These are phyloP conservation scores for Cynopterus sphinx DNA, from an alignment of 2,797 vertebrate species.

Conservation along the genomic window DNA sequence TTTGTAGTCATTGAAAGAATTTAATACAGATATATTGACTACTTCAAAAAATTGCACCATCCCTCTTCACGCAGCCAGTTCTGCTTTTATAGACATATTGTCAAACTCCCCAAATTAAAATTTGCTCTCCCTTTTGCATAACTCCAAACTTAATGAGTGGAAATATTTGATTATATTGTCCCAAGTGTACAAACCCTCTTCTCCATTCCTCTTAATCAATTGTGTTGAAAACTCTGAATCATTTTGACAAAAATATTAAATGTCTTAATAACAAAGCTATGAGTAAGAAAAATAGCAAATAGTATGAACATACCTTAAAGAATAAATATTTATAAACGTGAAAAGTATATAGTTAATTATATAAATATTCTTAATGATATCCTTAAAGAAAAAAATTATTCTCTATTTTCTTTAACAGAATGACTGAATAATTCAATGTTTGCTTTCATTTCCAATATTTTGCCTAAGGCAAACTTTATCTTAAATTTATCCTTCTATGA, in stretches of 20 bases:
- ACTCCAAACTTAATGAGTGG: neutral
- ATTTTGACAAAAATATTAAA: neutral
- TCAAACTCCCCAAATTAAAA: neutral
- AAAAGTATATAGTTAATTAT: neutral
- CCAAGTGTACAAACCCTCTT: neutral
- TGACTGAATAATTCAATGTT: neutral
- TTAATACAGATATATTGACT: neutral
- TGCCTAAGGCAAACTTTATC: neutral
- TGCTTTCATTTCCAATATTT: constrained; percentile 1
- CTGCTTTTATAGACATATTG: neutral
- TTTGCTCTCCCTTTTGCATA: neutral
- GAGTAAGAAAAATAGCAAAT: neutral
- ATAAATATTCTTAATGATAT: neutral
- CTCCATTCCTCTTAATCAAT: neutral
- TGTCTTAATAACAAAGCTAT: neutral
- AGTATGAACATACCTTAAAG: neutral
- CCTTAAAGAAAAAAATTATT: neutral
- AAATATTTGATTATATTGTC: neutral
- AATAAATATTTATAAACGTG: neutral
- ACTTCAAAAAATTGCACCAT: neutral
- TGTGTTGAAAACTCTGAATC: neutral
- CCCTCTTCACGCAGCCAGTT: neutral
- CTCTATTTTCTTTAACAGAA: neutral
- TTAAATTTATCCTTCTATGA: neutral
- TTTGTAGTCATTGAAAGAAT: neutral